These are phyloP conservation scores for Eristalis tenax DNA, from an alignment of 2,888 invertebrate genomes.

Conservation along the genomic window DNA sequence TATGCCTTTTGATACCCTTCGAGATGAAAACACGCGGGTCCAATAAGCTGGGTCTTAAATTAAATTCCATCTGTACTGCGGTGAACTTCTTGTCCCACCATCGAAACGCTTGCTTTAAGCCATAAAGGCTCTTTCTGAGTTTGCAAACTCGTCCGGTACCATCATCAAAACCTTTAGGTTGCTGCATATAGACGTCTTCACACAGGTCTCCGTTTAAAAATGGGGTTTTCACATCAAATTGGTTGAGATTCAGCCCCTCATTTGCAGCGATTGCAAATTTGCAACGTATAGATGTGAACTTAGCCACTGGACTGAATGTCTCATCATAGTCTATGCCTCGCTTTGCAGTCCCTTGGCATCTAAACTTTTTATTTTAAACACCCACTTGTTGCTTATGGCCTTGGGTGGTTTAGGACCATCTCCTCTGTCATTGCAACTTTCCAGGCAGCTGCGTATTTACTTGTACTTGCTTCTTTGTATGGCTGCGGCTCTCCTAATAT, in stretches of 20 bases:
- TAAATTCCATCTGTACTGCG: too few species aligned
- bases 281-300: too few species aligned
- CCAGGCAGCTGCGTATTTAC: background rate
- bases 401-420: conserved; percentile 66
- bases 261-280: conserved; percentile 64
- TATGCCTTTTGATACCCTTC: conserved; percentile 44
- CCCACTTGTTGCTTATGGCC: conserved; percentile 74
- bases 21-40: conserved; percentile 74
- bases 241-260: conserved; percentile 36
- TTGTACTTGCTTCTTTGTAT: conserved; percentile 58
- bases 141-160: conserved; percentile 59
- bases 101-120: too few species aligned
- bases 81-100: too few species aligned
- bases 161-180: too few species aligned
- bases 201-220: conserved; percentile 61
- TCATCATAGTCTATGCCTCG: conserved; percentile 75
- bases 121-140: conserved; percentile 65
- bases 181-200: conserved; percentile 40
- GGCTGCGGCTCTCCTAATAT: conserved; percentile 46
- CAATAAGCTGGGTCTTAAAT: conserved; percentile 47
- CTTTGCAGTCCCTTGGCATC: conserved; percentile 23
- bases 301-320: too few species aligned
- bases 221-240: conserved; percentile 69
- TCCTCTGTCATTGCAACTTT: conserved; percentile 35
- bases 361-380: conserved; percentile 72